These are phyloP conservation scores for Drosophila navojoa DNA, from an alignment of 1,140 invertebrate species.

Conservation along the genomic window DNA sequence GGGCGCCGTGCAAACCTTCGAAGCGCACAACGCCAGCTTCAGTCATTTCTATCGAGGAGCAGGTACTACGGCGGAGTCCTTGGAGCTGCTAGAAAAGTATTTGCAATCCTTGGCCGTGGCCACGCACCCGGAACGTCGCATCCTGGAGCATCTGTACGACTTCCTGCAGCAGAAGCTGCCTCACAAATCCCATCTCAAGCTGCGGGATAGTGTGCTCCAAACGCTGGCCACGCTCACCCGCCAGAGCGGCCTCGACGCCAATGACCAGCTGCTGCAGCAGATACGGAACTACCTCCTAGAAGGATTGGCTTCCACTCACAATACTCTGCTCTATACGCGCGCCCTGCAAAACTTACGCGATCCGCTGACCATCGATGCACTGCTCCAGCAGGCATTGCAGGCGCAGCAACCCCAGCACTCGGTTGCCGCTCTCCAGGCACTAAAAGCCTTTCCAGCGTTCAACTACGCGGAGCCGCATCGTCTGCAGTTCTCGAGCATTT, in stretches of 20 bases:
- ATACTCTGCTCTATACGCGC: constrained; percentile 86
- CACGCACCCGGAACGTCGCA: constrained; percentile 85
- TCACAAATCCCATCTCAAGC: constrained; percentile 85
- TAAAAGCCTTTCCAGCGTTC: constrained; percentile 85
- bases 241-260: constrained; percentile 71
- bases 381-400: constrained; percentile 85
- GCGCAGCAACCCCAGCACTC: constrained; percentile 85
- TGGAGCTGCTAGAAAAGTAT: constrained; percentile 89
- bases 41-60: constrained; percentile 86
- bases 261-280: constrained; percentile 57
- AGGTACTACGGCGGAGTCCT: constrained; percentile 85
- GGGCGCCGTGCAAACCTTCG: constrained; percentile 88
- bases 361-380: constrained; percentile 85
- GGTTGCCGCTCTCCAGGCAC: constrained; percentile 88
- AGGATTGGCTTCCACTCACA: constrained; percentile 82
- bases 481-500: constrained; percentile 85
- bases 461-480: constrained; percentile 80
- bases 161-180: constrained; percentile 74
- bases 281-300: constrained; percentile 51
- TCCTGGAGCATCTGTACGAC: constrained; percentile 86
- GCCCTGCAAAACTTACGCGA: constrained; percentile 88
- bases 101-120: constrained; percentile 89
- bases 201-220: constrained; percentile 87
- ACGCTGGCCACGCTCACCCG: constrained; percentile 87
- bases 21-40: constrained; percentile 88